phyloP scores from a whole-genome alignment of 2,797 vertebrate species.

The Alosa sapidissima region DNA sequence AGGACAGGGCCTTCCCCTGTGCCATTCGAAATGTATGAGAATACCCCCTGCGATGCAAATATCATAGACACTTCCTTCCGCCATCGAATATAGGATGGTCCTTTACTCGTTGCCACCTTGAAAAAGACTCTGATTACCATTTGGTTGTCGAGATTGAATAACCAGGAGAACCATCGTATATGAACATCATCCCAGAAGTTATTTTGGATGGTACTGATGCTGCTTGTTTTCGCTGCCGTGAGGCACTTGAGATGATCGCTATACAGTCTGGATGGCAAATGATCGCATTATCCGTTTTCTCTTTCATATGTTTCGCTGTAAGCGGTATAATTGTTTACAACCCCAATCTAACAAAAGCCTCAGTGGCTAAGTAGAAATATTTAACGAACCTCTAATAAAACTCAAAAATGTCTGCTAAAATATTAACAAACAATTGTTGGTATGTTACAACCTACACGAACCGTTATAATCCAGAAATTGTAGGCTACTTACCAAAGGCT shows the following conservation, averaged over 20 bases:
- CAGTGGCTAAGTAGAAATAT: not conserved
- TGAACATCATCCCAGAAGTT: conserved; percentile 23
- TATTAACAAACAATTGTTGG: not conserved
- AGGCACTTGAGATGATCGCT: conserved; percentile 54
- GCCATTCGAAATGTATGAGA: not conserved
- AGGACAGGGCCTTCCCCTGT: not conserved
- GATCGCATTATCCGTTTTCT: not conserved
- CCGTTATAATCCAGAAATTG: not conserved
- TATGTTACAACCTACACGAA: not conserved
- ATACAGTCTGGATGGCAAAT: not conserved
- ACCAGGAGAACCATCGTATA: not conserved
- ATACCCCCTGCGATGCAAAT: not conserved
- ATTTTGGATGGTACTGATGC: conserved; percentile 65
- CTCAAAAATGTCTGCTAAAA: not conserved
- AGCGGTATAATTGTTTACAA: not conserved
- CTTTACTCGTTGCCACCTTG: not conserved
- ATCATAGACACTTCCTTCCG: not conserved
- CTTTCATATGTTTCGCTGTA: not conserved
- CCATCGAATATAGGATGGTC: not conserved
- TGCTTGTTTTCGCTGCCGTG: conserved; percentile 55
- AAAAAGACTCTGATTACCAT: not conserved
- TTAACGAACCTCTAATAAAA: not conserved
- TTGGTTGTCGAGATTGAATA: not conserved
- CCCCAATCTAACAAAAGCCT: not conserved
- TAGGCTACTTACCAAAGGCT: conserved; percentile 84